Base-by-base conservation (phyloP, 2,113 vertebrate species). In the Marcusenius ussheri region DNA sequence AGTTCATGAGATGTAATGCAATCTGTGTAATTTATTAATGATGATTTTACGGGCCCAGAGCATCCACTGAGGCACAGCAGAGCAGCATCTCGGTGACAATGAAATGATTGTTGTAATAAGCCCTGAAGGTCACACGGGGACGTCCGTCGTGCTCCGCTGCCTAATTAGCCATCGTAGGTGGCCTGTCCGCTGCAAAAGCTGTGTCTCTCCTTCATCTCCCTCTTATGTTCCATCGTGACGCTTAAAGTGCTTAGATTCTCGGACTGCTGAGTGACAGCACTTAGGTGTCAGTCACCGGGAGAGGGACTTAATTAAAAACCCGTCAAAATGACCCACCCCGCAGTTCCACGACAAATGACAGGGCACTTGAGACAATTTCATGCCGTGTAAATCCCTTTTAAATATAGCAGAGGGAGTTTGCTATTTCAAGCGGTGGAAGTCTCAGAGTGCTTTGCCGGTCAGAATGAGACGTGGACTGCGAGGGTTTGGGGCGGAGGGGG, bases 221-320 rank as follows among this genome's bases (percentile, higher is more conserved):
- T 53, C 13, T 87, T 42, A 87, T 19, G n/a, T 53, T 51, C 31
- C 0, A 39, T 53, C 35, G 50, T 21, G 85, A 53, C 27, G 31
- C 85, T 56, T 56, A 53, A 56, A 87, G 50, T 21, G 50, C 31
- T 56, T 15, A 21, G 49, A 53, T 87, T 21, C 50, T 53, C 49
- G 19, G 15, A 6, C 17, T 3, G n/a, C n/a, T 87, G 50, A 53
- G 27, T 87, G 49, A 87, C 31, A 39, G n/a, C 27, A 39, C 50
- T 56, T 87, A 39, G 50, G 27, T 87, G 49, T 21, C 50, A 17
- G 85, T 51, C 85, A 87, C 45, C 27, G 21, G 4, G 83, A 42
- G 27, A 56, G 47, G 85, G 31, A n/a, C 50, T 53, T 87, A 56
- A 87, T 87, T 87, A 87, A 31, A 87, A 56, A 87, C 15, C 13